A percentile compares a stretch with the other conserved stretches of the same genome.
Evolutionary conservation across 2,797 vertebrate genomes (phyloP).

Genomic region (Melanotaenia nigrans): DNA sequence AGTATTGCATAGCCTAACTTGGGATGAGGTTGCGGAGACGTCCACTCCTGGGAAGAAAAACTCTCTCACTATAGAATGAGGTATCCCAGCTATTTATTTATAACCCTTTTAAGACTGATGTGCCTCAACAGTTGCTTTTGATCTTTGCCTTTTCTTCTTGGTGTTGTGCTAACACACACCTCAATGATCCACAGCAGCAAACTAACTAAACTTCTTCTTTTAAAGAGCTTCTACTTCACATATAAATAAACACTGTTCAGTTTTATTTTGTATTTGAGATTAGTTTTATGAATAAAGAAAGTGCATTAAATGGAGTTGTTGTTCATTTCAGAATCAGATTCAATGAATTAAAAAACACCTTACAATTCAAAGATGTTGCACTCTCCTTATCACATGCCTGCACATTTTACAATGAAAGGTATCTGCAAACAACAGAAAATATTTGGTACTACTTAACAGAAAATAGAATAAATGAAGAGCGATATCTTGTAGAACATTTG

Average conservation of each 20-base stretch:
- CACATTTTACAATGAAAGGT: neutral
- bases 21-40: neutral
- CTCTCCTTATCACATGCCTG: neutral
- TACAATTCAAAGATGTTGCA: too few species aligned
- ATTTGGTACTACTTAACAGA: neutral
- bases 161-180: neutral
- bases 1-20: neutral
- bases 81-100: neutral
- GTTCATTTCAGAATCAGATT: neutral
- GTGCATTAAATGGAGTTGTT: neutral
- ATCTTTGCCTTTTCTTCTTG: neutral
- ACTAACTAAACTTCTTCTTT: neutral
- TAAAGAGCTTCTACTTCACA: neutral
- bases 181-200: neutral
- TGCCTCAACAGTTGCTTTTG: neutral
- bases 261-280: neutral
- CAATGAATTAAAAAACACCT: too few species aligned
- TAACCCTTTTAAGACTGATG: neutral
- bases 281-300: neutral
- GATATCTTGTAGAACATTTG: constrained; percentile 2
- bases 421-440: neutral
- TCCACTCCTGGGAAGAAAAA: neutral
- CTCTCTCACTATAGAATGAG: neutral
- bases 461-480: constrained; percentile 10
- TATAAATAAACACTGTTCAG: too few species aligned